Conservation (phyloP, 2,113 vertebrate genomes). For the Neodon shergylaensis region DNA sequence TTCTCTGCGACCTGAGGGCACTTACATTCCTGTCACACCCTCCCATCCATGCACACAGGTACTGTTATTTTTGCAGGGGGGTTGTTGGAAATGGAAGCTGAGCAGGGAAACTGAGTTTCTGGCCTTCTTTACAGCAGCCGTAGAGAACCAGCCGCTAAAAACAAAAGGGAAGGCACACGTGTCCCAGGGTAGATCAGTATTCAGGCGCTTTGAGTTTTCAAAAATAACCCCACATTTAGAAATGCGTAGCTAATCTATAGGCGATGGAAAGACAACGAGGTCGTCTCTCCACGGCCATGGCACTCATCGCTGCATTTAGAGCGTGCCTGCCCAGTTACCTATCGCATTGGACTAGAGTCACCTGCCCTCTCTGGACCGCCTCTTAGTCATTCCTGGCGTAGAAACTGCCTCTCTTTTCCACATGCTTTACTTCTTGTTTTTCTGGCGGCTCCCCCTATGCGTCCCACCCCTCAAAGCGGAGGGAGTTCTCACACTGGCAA, state of each 20-base stretch:
- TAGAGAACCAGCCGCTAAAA: neutral
- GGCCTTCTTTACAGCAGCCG: neutral
- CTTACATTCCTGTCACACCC: too few relatives aligned
- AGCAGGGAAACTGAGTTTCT: neutral
- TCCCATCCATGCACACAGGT: neutral
- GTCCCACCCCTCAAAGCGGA: neutral
- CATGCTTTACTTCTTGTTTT: neutral
- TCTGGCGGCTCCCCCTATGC: neutral
- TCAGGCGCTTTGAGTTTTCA: neutral
- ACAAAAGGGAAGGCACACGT: neutral
- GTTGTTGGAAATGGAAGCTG: neutral
- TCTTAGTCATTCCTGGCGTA: slow-evolving; percentile 11
- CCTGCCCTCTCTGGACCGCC: neutral
- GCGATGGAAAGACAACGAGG: neutral
- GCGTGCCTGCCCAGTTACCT: neutral
- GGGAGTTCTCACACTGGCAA: neutral
- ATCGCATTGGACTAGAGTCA: neutral
- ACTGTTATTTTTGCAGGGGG: neutral
- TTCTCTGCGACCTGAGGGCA: neutral
- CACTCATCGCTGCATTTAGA: neutral
- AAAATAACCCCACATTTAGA: neutral
- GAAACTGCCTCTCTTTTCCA: neutral
- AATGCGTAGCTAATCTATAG: neutral
- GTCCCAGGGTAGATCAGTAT: neutral
- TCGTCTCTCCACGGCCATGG: neutral